Evolutionary conservation across 2,797 vertebrate genomes (phyloP).

Genomic region (Eulemur rubriventer): DNA sequence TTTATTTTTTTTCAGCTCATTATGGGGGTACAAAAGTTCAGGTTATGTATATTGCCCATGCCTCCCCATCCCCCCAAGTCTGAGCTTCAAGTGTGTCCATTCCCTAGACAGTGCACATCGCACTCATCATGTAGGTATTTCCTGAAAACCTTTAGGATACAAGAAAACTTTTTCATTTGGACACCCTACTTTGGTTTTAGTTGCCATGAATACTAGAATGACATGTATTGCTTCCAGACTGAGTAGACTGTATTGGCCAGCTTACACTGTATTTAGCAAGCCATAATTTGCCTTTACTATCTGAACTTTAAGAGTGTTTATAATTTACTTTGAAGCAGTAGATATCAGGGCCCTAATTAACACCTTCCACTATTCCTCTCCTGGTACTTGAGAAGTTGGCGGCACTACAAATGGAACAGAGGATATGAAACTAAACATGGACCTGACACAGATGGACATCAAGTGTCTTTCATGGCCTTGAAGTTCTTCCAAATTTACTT

Average conservation of each 20-base stretch:
- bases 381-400: slow-evolving; percentile 50
- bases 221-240: not conserved
- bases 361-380: slow-evolving; percentile 43
- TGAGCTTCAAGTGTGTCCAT: too few species aligned
- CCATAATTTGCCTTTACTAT: slow-evolving; percentile 16
- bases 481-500: slow-evolving; percentile 40
- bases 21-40: too few species aligned
- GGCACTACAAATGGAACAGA: slow-evolving; percentile 21
- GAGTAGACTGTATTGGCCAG: not conserved
- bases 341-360: slow-evolving; percentile 58
- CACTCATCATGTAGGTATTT: not conserved
- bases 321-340: slow-evolving; percentile 10
- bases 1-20: too few species aligned
- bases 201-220: not conserved
- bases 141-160: not conserved
- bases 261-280: not conserved
- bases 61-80: too few species aligned
- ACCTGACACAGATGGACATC: slow-evolving; percentile 46
- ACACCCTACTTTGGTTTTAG: not conserved
- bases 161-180: not conserved
- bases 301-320: slow-evolving; percentile 3
- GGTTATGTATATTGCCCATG: too few species aligned
- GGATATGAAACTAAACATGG: not conserved
- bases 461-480: slow-evolving; percentile 50
- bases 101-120: too few species aligned